phyloP scores from a whole-genome alignment of 30 jellyfish, hydroid and myxozoan genomes.

The Hydractinia echinata region DNA sequence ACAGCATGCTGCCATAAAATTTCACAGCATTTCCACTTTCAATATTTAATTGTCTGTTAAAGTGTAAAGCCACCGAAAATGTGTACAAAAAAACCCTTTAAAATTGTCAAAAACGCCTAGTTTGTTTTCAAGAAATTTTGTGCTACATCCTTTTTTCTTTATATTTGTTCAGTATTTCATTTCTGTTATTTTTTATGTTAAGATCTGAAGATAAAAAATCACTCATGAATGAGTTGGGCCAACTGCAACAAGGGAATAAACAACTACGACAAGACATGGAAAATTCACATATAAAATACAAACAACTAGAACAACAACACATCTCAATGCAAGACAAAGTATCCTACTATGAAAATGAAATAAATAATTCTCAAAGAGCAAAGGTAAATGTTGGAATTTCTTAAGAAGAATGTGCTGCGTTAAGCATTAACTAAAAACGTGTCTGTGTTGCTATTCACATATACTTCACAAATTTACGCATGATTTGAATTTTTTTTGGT shows the following conservation, averaged over 20 bases:
- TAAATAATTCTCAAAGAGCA: conserved; percentile 40
- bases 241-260: conserved; percentile 45
- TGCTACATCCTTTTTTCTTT: too few species aligned
- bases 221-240: conserved; percentile 55
- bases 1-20: too few species aligned
- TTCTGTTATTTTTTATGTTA: background rate
- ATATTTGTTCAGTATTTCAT: background rate
- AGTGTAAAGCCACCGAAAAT: too few species aligned
- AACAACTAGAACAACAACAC: conserved; percentile 63
- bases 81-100: too few species aligned
- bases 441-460: too few species aligned
- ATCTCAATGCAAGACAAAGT: conserved; percentile 46
- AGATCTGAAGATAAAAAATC: conserved; percentile 81
- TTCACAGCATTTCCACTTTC: too few species aligned
- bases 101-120: too few species aligned
- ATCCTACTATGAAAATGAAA: conserved; percentile 44
- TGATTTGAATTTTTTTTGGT: too few species aligned
- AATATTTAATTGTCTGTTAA: too few species aligned
- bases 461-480: too few species aligned
- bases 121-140: too few species aligned
- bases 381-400: conserved; percentile 41
- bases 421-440: too few species aligned
- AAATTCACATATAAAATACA: conserved; percentile 42
- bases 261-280: conserved; percentile 54
- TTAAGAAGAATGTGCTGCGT: background rate